A percentile compares a stretch with the other conserved stretches of the same genome.
Evolutionary conservation across 2,888 invertebrate genomes (phyloP).

Genomic region (Phrixothrix hirtus): DNA sequence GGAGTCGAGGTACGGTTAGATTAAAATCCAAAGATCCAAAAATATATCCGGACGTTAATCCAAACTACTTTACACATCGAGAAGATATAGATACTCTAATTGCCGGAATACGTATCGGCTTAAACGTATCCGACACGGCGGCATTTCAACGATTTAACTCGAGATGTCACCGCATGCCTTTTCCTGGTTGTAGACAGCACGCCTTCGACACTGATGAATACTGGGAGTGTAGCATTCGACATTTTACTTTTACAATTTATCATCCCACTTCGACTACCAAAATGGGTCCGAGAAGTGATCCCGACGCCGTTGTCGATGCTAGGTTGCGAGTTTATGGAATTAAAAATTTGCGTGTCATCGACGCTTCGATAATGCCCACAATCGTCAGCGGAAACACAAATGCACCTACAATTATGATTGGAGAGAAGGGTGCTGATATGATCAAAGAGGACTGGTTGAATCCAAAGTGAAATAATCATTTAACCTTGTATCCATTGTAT

Average conservation of each 20-base stretch:
- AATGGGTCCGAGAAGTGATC: conserved; percentile 80
- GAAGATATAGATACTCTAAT: conserved; percentile 78
- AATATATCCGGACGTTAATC: conserved; percentile 82
- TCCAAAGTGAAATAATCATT: conserved; percentile 2
- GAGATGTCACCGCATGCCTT: conserved; percentile 73
- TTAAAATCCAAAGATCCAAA: conserved; percentile 80
- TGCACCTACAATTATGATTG: conserved; percentile 89
- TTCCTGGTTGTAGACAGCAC: conserved; percentile 80
- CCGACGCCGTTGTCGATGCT: conserved; percentile 78
- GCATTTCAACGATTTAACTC: conserved; percentile 83
- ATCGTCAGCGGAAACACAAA: conserved; percentile 90
- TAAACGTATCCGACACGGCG: conserved; percentile 76
- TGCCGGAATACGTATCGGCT: conserved; percentile 83
- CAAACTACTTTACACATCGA: conserved; percentile 88
- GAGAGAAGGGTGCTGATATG: conserved; percentile 86
- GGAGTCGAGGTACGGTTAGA: conserved; percentile 85
- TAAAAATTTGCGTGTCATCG: conserved; percentile 75
- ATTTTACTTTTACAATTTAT: conserved; percentile 80
- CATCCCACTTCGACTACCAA: conserved; percentile 85
- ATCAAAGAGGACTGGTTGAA: conserved; percentile 80
- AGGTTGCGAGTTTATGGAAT: conserved; percentile 78
- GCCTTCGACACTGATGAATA: conserved; percentile 78
- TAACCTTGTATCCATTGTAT: background rate
- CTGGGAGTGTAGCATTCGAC: conserved; percentile 83
- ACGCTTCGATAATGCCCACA: conserved; percentile 87